Percentiles rank a stretch among this genome's conserved stretches.
Evolutionary conservation across 2,797 vertebrate species (phyloP).

Genomic region (Cynodonichthys magdalenae): DNA sequence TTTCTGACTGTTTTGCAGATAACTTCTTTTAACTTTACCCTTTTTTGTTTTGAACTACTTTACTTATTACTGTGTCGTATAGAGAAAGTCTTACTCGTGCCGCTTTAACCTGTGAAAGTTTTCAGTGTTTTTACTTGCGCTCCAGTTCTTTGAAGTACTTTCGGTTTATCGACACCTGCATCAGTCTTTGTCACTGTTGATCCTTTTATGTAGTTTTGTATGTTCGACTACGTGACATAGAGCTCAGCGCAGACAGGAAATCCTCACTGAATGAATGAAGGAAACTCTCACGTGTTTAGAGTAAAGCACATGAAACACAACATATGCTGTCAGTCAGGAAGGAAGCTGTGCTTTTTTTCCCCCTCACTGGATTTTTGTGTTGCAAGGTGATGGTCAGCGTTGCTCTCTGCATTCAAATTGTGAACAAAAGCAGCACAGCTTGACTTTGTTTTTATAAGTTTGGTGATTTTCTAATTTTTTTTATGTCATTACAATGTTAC

Average conservation of each 20-base stretch:
- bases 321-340: conserved; percentile 68
- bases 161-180: conserved; percentile 2
- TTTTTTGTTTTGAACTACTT: conserved; percentile 26
- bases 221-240: conserved; percentile 42
- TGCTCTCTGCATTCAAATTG: conserved; percentile 20
- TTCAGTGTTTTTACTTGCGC: conserved; percentile 18
- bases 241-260: conserved; percentile 70
- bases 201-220: conserved; percentile 11
- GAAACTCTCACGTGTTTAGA: conserved; percentile 64
- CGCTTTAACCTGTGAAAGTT: conserved; percentile 33
- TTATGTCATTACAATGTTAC: neutral
- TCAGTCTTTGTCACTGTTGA: conserved; percentile 8
- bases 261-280: conserved; percentile 76
- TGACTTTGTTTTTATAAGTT: conserved; percentile 11
- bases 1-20: conserved; percentile 47
- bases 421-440: conserved; percentile 1
- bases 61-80: conserved; percentile 41
- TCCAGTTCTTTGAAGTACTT: conserved; percentile 6
- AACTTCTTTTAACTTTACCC: conserved; percentile 49
- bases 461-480: neutral
- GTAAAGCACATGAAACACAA: conserved; percentile 53
- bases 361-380: conserved; percentile 43
- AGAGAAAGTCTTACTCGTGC: conserved; percentile 23
- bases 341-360: conserved; percentile 66
- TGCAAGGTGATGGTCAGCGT: conserved; percentile 31